These are phyloP conservation scores for Thunnus albacares DNA, from an alignment of 2,797 vertebrate genomes.

Conservation along the genomic window DNA sequence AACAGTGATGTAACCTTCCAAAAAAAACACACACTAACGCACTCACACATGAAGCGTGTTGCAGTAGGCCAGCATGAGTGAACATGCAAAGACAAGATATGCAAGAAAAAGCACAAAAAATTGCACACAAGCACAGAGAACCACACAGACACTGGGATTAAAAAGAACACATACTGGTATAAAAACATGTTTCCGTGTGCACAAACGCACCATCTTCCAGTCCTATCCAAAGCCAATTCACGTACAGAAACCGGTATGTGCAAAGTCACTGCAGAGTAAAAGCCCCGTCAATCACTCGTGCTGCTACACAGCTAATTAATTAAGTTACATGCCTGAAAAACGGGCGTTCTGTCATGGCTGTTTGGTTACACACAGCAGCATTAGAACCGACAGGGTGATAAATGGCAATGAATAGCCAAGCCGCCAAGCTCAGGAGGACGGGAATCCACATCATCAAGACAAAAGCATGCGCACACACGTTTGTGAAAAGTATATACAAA, in stretches of 20 bases:
- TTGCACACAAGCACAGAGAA: background rate
- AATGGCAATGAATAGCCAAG: constrained; percentile 57
- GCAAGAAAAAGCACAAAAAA: background rate
- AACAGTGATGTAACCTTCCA: background rate
- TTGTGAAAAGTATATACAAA: background rate
- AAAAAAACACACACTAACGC: background rate
- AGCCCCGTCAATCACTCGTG: constrained; percentile 75
- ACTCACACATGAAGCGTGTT: background rate
- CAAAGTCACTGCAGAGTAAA: constrained; percentile 74
- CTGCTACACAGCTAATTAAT: constrained; percentile 72
- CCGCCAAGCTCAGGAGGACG: constrained; percentile 27
- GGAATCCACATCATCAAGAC: constrained; percentile 30
- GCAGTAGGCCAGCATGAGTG: no score
- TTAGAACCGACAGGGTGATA: constrained; percentile 60
- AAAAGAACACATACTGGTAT: background rate
- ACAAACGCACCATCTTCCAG: background rate
- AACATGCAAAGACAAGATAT: background rate
- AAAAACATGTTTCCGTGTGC: background rate
- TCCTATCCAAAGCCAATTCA: constrained; percentile 16
- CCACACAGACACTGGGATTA: background rate
- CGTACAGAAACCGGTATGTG: constrained; percentile 15
- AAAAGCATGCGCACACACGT: constrained; percentile 10
- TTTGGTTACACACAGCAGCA: constrained; percentile 54
- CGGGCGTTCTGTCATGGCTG: constrained; percentile 59
- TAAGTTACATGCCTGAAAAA: constrained; percentile 74